A percentile compares a stretch with the other conserved stretches of the same genome.
phyloP scores from a whole-genome alignment of 2,113 vertebrate genomes.

The Sinocyclocheilus anshuiensis region DNA sequence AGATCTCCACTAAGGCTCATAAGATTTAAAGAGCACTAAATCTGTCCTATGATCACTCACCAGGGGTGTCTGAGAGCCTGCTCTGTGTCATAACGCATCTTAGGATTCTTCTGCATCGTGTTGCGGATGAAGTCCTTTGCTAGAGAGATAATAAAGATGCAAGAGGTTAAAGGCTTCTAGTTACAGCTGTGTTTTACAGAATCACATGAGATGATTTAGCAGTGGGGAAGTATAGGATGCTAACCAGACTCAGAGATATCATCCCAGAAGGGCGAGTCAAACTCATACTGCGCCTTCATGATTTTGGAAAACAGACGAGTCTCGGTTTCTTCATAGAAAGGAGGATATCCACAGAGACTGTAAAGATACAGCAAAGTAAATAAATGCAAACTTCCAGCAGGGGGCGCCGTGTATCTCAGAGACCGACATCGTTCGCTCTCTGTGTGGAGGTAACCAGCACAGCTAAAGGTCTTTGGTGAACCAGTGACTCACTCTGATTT shows the following conservation, averaged over 20 bases:
- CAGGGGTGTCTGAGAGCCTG: slow-evolving; percentile 90
- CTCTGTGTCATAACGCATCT: slow-evolving; percentile 83
- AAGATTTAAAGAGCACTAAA: neutral
- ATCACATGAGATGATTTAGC: neutral
- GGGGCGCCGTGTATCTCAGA: neutral
- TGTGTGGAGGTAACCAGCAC: neutral
- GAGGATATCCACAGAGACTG: slow-evolving; percentile 95
- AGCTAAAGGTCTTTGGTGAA: neutral
- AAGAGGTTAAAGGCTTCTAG: neutral
- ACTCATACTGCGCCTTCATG: slow-evolving; percentile 94
- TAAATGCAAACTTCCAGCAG: neutral
- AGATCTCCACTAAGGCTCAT: neutral
- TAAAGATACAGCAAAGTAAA: neutral
- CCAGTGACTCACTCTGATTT: neutral
- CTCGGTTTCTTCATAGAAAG: slow-evolving; percentile 94
- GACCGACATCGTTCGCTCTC: too few species aligned
- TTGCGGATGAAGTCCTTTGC: slow-evolving; percentile 95
- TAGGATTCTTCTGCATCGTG: slow-evolving; percentile 91
- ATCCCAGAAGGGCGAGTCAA: slow-evolving; percentile 97
- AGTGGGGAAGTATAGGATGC: neutral
- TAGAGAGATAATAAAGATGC: slow-evolving; percentile 56
- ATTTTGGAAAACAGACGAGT: slow-evolving; percentile 95
- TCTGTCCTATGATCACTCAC: slow-evolving; percentile 71
- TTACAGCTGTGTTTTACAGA: neutral
- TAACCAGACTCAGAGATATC: slow-evolving; percentile 94